A percentile compares a stretch with the other conserved stretches of the same genome.
Evolutionary conservation across 2,113 vertebrate genomes (phyloP).

Genomic region (Charina bottae): DNA sequence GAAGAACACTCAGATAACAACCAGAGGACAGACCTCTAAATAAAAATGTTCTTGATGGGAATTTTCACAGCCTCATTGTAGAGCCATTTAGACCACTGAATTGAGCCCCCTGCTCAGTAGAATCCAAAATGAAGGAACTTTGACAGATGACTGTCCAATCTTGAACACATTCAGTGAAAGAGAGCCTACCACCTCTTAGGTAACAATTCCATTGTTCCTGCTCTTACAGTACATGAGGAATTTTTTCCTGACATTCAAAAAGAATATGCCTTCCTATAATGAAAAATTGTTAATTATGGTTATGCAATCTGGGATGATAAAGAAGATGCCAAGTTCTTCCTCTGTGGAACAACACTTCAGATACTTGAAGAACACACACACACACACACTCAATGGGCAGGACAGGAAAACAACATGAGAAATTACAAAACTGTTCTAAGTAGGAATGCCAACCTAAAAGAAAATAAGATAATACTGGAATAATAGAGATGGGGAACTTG

Average conservation of each 20-base stretch:
- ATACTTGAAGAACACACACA: not conserved
- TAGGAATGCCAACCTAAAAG: not conserved
- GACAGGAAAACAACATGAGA: not conserved
- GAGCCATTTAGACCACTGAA: not conserved
- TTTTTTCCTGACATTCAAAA: not conserved
- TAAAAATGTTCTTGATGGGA: not conserved
- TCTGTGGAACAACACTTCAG: not conserved
- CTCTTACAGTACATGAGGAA: not conserved
- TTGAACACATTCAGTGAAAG: not conserved
- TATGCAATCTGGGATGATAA: not conserved
- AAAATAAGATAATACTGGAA: not conserved
- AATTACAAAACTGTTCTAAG: not conserved
- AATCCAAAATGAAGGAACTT: not conserved
- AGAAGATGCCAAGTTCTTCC: not conserved
- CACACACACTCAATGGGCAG: not conserved
- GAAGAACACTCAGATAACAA: not conserved
- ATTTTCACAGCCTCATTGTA: not conserved
- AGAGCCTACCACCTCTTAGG: not conserved
- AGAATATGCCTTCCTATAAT: not conserved
- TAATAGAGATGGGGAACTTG: not conserved
- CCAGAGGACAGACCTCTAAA: not conserved
- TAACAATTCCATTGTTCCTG: not conserved
- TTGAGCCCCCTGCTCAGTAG: not conserved
- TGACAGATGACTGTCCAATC: not conserved
- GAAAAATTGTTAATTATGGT: not conserved